phyloP scores from a whole-genome alignment of 1,140 invertebrate species.

The Holotrichia oblita region DNA sequence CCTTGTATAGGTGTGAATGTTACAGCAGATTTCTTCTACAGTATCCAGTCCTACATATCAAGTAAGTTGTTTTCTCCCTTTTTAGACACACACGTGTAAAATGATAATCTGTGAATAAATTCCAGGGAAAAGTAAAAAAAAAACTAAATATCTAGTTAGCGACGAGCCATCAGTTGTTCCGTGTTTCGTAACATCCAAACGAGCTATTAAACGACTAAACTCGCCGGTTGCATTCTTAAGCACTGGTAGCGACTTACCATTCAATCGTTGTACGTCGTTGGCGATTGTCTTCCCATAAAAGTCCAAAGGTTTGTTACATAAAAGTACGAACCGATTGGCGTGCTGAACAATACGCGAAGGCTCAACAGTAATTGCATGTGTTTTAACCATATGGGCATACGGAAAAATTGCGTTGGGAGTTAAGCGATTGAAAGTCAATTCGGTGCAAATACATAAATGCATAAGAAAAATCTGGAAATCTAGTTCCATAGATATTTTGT shows the following conservation, averaged over 20 bases:
- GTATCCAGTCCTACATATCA: too few species aligned
- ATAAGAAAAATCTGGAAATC: background rate
- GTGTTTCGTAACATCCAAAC: conserved; percentile 1
- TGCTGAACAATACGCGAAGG: conserved; percentile 5
- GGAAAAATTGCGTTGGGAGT: background rate
- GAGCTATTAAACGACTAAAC: background rate
- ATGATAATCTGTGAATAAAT: too few species aligned
- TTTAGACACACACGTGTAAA: too few species aligned
- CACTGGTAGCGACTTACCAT: background rate
- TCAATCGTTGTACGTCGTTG: background rate
- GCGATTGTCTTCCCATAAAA: background rate
- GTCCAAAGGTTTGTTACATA: background rate
- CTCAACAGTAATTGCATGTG: background rate
- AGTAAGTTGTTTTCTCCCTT: too few species aligned
- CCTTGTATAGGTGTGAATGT: too few species aligned
- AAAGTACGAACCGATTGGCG: background rate
- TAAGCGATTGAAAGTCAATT: conserved; percentile 1
- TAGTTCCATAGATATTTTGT: too few species aligned
- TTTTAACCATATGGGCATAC: background rate
- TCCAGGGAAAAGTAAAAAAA: too few species aligned
- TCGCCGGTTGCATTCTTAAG: background rate
- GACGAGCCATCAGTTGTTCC: background rate
- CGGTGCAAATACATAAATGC: background rate
- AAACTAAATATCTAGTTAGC: conserved; percentile 8
- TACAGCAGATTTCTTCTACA: too few species aligned